Base-by-base conservation (phyloP, 2,888 invertebrate species). In the Dasysyrphus albostriatus region DNA sequence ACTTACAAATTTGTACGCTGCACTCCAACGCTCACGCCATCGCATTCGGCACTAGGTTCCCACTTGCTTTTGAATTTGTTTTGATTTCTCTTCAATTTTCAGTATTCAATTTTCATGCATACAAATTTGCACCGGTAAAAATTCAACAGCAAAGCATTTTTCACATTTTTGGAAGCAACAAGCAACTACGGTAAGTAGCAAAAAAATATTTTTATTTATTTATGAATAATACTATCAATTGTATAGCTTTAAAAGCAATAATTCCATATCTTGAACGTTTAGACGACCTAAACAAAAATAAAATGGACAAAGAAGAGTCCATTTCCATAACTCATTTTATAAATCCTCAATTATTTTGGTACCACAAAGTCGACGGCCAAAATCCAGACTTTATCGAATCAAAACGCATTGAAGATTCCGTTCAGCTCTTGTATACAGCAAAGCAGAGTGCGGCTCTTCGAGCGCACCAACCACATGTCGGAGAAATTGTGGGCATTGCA, bases 271-370 rank as follows among this genome's bases (percentile, higher is more conserved):
- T 39, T 39, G 6, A 59, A 12, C 7, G 16, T 24, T 37, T 12
- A 12, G 1, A 42, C 12, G 9, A 14, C 14, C 6, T 7, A 29
- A 14, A 39, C 3, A 19, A 39, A 24, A 19, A 12, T 12, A 74
- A 56, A 56, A 88, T 88, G 89, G 88, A 81, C 14, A 76, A 69
- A 32, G 89, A 88, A 42, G 85, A 89, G 47, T 88, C 83, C 47
- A 88, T 90, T 10, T 39, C 89, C 0, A 80, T 90, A 16, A 88
- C 90, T 0, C 90, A 90, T 42, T 90, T 89, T 54, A 90, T 90
- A 29, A 90, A 90, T 81, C 90, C 90, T 0, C 89, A 90, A 67
- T 58, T 89, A 14, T 90, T 90, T 76, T 90, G 90, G 90, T 90
- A 88, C 34, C 89, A 90, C 67, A 88, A 88, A 61, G 83, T 89